phyloP scores from a whole-genome alignment of 2,797 vertebrate species.

The Sciaenops ocellatus region DNA sequence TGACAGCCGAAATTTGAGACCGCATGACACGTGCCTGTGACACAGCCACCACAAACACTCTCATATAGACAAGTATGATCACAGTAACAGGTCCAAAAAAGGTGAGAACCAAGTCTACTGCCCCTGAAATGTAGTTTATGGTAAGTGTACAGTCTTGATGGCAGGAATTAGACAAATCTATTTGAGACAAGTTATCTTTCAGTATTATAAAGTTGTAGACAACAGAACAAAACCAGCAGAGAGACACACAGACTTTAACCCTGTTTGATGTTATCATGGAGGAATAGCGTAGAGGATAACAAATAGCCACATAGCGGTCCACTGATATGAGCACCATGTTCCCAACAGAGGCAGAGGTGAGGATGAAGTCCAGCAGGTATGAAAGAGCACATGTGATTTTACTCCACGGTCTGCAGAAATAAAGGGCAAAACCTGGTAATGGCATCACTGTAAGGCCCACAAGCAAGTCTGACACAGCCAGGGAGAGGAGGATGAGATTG shows the following conservation, averaged over 20 bases:
- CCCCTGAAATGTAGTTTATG: not conserved
- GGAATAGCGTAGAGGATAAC: conserved; percentile 38
- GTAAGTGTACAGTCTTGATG: not conserved
- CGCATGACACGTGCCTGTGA: conserved; percentile 40
- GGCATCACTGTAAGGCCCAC: conserved; percentile 81
- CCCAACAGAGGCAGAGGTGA: conserved; percentile 61
- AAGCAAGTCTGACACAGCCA: conserved; percentile 80
- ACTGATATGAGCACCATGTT: conserved; percentile 17
- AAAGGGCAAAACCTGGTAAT: conserved; percentile 56
- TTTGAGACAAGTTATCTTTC: not conserved
- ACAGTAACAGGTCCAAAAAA: conserved; percentile 50
- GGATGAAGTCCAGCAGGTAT: conserved; percentile 66
- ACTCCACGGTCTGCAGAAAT: conserved; percentile 76
- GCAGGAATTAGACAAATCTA: not conserved
- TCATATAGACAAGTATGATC: conserved; percentile 59
- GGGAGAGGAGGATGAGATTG: conserved; percentile 83
- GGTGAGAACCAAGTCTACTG: conserved; percentile 45
- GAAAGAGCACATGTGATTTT: conserved; percentile 68
- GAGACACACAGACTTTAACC: conserved; percentile 37
- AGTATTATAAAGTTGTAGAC: conserved; percentile 10
- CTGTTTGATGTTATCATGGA: conserved; percentile 40
- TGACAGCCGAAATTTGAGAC: not conserved
- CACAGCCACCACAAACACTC: conserved; percentile 58
- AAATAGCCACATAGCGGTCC: conserved; percentile 14
- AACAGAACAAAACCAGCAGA: conserved; percentile 47